These are phyloP conservation scores for Hystrix cristata DNA, from an alignment of 2,113 vertebrate species.

Conservation along the genomic window DNA sequence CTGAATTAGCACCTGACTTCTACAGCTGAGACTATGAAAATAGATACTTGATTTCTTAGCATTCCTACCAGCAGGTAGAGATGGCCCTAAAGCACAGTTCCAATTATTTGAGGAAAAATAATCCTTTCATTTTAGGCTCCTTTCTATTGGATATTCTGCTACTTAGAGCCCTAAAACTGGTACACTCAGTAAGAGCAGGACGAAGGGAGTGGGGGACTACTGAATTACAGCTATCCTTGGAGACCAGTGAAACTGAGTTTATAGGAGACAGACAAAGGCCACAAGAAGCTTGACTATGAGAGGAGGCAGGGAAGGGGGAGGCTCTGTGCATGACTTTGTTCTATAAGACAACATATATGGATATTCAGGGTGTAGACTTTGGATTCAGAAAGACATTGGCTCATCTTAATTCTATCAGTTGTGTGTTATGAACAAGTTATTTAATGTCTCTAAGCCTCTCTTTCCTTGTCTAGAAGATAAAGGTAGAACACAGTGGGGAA, in stretches of 20 bases:
- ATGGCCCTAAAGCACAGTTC: not conserved
- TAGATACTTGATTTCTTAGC: not conserved
- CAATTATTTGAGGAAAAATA: not conserved
- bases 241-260: not conserved
- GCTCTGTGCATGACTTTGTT: not conserved
- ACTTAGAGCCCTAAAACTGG: not conserved
- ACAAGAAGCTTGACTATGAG: not conserved
- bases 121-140: not conserved
- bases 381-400: conserved; percentile 19
- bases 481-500: not conserved
- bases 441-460: not conserved
- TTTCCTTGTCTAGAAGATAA: conserved; percentile 19
- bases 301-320: not conserved
- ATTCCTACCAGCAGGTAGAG: not conserved
- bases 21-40: not conserved
- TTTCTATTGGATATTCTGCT: not conserved
- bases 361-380: not conserved
- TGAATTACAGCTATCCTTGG: not conserved
- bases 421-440: conserved; percentile 28
- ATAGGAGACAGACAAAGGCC: not conserved
- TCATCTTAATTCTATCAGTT: not conserved
- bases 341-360: not conserved
- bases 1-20: not conserved
- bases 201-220: not conserved
- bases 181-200: not conserved